phyloP scores from a whole-genome alignment of 2,797 vertebrate genomes.

The Graptemys geographica region DNA sequence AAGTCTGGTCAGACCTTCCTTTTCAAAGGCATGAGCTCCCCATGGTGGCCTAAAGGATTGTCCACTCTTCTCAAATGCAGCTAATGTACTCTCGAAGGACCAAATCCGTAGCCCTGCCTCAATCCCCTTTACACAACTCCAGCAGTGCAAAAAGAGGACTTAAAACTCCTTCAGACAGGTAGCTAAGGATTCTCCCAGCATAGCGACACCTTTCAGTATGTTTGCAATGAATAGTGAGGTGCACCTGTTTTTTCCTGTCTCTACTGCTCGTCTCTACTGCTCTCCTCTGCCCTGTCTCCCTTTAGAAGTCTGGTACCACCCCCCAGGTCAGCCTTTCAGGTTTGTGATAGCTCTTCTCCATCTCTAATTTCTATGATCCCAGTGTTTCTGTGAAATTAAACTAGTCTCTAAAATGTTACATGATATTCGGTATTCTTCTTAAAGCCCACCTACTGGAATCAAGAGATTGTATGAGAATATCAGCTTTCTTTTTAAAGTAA shows the following conservation, averaged over 20 bases:
- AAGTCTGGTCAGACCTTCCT: background rate
- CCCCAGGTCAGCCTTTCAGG: background rate
- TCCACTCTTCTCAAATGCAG: background rate
- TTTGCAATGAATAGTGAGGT: background rate
- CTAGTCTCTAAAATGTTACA: background rate
- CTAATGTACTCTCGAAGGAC: background rate
- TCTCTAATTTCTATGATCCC: background rate
- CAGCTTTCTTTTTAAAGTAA: background rate
- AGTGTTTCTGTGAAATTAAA: background rate
- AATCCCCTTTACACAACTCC: background rate
- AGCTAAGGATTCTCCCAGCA: background rate
- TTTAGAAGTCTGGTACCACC: background rate
- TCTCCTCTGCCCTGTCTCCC: background rate
- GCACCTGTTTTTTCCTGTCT: background rate
- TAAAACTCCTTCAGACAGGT: background rate
- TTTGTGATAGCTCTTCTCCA: background rate
- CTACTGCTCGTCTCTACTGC: background rate
- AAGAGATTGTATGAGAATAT: background rate
- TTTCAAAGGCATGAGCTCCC: background rate
- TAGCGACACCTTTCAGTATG: background rate
- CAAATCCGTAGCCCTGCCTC: background rate
- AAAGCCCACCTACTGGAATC: background rate
- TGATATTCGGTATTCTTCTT: background rate
- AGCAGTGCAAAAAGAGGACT: background rate
- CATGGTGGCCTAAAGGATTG: accelerated